Evolutionary conservation across 2,797 vertebrate genomes (phyloP).

Genomic region (Sebastes ruberrimus): DNA sequence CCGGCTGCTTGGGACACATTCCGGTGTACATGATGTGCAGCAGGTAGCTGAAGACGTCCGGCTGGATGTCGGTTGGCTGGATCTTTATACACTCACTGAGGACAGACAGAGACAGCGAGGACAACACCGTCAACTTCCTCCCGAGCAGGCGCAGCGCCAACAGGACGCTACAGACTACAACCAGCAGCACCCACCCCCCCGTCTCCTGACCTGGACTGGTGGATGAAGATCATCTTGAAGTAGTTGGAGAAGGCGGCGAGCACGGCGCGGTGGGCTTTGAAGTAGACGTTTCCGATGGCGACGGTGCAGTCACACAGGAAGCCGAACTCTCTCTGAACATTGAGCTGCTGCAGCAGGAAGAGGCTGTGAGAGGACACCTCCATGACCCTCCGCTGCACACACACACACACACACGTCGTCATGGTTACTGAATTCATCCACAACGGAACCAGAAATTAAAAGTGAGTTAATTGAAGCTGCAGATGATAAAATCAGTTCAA

Average conservation of each 20-base stretch:
- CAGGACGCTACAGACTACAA: no score
- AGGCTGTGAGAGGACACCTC: constrained; percentile 92
- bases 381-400: constrained; percentile 78
- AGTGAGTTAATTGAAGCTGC: no score
- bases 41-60: constrained; percentile 98
- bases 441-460: no score
- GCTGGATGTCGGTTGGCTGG: constrained; percentile 97
- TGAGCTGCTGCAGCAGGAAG: constrained; percentile 96
- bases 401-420: neutral
- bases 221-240: constrained; percentile 99
- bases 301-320: constrained; percentile 99
- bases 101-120: constrained; percentile 1
- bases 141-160: neutral
- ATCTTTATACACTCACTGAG: constrained; percentile 98
- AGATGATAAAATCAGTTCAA: no score
- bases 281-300: constrained; percentile 98
- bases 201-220: constrained; percentile 88
- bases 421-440: no score
- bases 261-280: constrained; percentile 97
- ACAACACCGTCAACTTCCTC: neutral
- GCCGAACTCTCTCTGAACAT: constrained; percentile 97
- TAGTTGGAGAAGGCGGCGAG: constrained; percentile 98
- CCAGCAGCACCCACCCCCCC: no score
- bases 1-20: constrained; percentile 91
- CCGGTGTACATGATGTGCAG: constrained; percentile 98